A percentile compares a stretch with the other conserved stretches of the same genome.
phyloP scores from a whole-genome alignment of 2,113 vertebrate genomes.

The Seriola aureovittata region DNA sequence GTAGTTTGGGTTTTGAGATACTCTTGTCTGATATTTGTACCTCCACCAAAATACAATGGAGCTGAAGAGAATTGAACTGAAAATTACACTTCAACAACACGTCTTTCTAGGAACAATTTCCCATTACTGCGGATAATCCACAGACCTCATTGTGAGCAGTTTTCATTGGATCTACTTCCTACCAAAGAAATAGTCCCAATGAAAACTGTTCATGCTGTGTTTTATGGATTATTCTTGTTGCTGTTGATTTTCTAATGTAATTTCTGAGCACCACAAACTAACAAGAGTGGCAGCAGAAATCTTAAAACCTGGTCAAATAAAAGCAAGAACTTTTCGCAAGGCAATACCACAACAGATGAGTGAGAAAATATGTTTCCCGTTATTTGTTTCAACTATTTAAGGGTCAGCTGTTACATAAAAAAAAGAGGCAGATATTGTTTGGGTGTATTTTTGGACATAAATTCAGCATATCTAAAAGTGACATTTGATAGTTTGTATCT shows the following conservation, averaged over 20 bases:
- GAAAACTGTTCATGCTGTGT: neutral
- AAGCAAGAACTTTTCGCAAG: neutral
- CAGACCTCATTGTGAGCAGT: neutral
- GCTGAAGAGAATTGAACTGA: neutral
- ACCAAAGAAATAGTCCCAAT: neutral
- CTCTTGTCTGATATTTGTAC: neutral
- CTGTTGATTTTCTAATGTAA: neutral
- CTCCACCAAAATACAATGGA: rapidly evolving
- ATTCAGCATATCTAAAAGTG: neutral
- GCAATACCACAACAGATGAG: neutral
- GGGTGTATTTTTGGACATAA: neutral
- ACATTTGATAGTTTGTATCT: neutral
- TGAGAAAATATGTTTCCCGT: neutral
- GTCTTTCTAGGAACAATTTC: neutral
- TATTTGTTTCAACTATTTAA: neutral
- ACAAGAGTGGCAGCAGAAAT: neutral
- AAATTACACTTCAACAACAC: neutral
- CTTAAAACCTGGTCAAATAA: neutral
- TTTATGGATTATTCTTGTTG: neutral
- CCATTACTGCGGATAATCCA: neutral
- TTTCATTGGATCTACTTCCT: neutral
- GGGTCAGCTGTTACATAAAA: neutral
- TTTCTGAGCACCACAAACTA: neutral
- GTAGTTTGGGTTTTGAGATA: neutral
- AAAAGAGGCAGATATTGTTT: neutral